These are phyloP conservation scores for Macropodus opercularis DNA, from an alignment of 2,797 vertebrate genomes.

Conservation along the genomic window DNA sequence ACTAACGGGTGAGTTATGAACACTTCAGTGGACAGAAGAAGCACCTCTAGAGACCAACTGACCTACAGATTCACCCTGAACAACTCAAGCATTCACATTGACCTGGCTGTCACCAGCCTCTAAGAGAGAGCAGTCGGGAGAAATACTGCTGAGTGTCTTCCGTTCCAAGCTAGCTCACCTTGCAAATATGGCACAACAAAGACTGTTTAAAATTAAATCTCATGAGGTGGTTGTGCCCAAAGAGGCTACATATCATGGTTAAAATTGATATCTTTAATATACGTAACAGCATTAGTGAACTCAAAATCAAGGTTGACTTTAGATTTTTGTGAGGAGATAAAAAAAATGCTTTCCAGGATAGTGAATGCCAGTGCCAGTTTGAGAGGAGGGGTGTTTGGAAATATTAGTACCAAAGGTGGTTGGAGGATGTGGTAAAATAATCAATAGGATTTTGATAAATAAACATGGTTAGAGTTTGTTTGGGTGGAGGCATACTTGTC, in stretches of 20 bases:
- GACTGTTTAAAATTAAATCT: neutral
- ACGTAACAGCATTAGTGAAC: neutral
- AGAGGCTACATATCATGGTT: too few species aligned
- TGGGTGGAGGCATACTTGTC: too few species aligned
- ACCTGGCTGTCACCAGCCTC: conserved; percentile 42
- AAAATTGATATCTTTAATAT: too few species aligned
- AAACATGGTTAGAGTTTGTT: too few species aligned
- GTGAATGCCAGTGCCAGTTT: too few species aligned
- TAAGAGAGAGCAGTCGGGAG: neutral
- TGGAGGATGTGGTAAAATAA: too few species aligned
- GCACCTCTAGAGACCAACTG: conserved; percentile 20
- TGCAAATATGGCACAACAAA: neutral
- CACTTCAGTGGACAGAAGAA: conserved; percentile 31
- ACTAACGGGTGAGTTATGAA: conserved; percentile 24
- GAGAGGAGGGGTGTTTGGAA: too few species aligned
- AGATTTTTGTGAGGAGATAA: too few species aligned
- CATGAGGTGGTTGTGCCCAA: too few species aligned
- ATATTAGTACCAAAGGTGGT: too few species aligned
- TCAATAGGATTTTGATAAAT: too few species aligned
- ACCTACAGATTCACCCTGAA: conserved; percentile 42
- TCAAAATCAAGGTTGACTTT: neutral
- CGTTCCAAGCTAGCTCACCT: conserved; percentile 1
- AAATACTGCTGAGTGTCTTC: neutral
- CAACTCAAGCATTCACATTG: conserved; percentile 29
- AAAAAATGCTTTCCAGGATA: too few species aligned